Evolutionary conservation across 1,140 invertebrate genomes (phyloP).

Genomic region (Leptopilina clavipes): DNA sequence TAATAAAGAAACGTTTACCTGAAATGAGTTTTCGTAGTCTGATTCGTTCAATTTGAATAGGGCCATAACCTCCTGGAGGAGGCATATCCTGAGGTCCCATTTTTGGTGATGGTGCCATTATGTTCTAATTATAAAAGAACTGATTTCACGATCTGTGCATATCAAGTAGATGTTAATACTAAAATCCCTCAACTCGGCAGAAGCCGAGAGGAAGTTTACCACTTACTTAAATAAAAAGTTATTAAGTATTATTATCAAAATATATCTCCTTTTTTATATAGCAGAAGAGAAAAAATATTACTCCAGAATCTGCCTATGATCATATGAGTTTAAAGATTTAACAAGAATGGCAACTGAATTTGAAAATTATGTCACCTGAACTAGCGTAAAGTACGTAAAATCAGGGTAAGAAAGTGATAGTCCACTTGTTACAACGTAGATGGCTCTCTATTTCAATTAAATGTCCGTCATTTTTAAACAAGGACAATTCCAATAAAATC

Average conservation of each 20-base stretch:
- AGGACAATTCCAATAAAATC: no score
- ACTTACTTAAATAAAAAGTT: background rate
- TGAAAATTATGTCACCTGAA: background rate
- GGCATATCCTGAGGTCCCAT: conserved; percentile 85
- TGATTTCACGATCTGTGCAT: background rate
- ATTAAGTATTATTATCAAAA: background rate
- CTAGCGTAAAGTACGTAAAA: no score
- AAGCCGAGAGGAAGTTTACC: background rate
- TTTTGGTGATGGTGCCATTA: conserved; percentile 48
- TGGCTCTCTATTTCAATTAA: no score
- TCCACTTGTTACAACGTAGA: no score
- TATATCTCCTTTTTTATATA: background rate
- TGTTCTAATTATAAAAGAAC: background rate
- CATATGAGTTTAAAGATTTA: background rate
- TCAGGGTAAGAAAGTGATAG: no score
- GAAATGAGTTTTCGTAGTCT: conserved; percentile 82
- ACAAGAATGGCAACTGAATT: background rate
- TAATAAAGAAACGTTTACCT: conserved; percentile 72
- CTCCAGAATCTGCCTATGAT: no score
- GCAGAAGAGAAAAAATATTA: conserved; percentile 1
- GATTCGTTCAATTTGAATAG: conserved; percentile 83
- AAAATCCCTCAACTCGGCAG: background rate
- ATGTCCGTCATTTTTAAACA: no score
- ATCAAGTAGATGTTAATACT: background rate
- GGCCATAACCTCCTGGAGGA: conserved; percentile 87